A percentile compares a stretch with the other conserved stretches of the same genome.
These are phyloP conservation scores for Pygoscelis adeliae DNA, from an alignment of 2,113 vertebrate species.

Conservation along the genomic window DNA sequence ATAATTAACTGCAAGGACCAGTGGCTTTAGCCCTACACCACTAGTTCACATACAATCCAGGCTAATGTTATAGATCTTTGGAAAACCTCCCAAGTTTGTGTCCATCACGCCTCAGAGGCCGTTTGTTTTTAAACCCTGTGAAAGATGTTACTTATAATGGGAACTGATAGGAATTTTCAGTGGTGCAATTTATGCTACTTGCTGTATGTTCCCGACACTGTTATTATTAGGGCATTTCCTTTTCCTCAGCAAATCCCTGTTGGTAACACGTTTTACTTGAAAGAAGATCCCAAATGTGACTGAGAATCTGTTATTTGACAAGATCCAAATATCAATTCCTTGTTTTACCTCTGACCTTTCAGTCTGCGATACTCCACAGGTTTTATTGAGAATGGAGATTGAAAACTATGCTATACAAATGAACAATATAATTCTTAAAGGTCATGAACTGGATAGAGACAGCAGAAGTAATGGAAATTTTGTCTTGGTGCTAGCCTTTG, in stretches of 20 bases:
- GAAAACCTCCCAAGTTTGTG: not conserved
- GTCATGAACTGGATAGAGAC: not conserved
- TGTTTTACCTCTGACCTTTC: not conserved
- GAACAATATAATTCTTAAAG: not conserved
- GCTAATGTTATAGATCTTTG: not conserved
- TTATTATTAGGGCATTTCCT: not conserved
- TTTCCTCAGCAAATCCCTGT: not conserved
- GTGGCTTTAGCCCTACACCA: not conserved
- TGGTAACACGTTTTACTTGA: not conserved
- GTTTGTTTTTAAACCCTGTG: not conserved
- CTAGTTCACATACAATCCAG: not conserved
- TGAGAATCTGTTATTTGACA: not conserved
- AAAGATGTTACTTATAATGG: not conserved
- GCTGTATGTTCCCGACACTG: not conserved
- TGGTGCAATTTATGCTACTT: not conserved
- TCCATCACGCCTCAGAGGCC: rapidly evolving
- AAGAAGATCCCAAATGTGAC: not conserved
- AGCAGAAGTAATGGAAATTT: not conserved
- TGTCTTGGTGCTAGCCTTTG: not conserved
- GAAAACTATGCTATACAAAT: not conserved
- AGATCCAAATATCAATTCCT: not conserved
- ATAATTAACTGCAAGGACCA: not conserved
- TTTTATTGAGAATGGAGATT: not conserved
- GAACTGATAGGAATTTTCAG: not conserved
- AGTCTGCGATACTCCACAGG: not conserved